A percentile compares a stretch with the other conserved stretches of the same genome.
Conservation (phyloP, 2,888 invertebrate species). For the Miltochrista miniata region DNA sequence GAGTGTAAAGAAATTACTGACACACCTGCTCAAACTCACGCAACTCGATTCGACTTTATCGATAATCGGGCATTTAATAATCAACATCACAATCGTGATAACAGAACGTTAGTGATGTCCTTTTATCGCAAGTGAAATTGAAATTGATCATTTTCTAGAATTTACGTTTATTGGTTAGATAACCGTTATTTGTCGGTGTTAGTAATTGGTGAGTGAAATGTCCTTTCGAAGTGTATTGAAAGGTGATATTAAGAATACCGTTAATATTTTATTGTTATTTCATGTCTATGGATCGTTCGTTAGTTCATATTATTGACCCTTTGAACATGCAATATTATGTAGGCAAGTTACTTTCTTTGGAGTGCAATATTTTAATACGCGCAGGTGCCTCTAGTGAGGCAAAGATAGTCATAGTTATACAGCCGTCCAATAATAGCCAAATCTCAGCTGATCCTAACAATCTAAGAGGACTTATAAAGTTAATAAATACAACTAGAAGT, state of each 20-base stretch:
- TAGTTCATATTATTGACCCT: no score
- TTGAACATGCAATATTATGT: no score
- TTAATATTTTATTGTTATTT: background rate
- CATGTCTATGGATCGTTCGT: background rate
- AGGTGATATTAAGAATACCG: background rate
- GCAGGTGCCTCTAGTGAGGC: no score
- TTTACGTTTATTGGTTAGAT: slow-evolving; percentile 34
- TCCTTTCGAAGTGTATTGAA: background rate
- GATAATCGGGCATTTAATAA: slow-evolving; percentile 60
- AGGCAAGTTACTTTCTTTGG: no score
- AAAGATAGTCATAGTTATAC: no score
- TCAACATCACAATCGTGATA: slow-evolving; percentile 61
- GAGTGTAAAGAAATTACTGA: slow-evolving; percentile 20
- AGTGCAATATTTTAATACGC: no score
- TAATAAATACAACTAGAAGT: no score
- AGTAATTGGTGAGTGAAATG: slow-evolving; percentile 28
- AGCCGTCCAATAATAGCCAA: no score
- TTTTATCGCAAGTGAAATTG: slow-evolving; percentile 55
- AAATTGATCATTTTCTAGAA: slow-evolving; percentile 52
- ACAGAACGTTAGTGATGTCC: slow-evolving; percentile 53
- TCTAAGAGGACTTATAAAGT: no score
- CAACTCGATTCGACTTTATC: slow-evolving; percentile 67
- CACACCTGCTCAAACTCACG: slow-evolving; percentile 68
- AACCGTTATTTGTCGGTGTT: slow-evolving; percentile 37
- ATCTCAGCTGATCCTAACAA: no score